Evolutionary conservation across 2,888 invertebrate genomes (phyloP).

Genomic region (Paralinhomoeus sp.): DNA sequence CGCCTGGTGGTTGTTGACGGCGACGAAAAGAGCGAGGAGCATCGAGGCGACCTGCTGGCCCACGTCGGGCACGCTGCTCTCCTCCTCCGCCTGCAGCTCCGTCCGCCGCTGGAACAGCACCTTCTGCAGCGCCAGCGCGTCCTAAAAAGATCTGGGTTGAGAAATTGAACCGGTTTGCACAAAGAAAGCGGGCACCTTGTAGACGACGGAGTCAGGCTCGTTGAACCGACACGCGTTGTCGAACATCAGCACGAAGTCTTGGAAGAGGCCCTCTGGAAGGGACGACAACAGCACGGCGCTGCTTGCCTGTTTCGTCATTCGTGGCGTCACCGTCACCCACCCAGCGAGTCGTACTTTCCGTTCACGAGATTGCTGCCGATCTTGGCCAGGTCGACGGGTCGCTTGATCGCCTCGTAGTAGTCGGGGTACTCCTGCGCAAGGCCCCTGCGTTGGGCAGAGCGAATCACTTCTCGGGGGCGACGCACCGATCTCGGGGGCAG

Average conservation of each 20-base stretch:
- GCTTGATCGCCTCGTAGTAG: constrained; percentile 86
- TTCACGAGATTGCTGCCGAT: constrained; percentile 54
- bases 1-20: constrained; percentile 69
- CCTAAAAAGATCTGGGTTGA: constrained; percentile 30
- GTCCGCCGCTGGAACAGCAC: constrained; percentile 70
- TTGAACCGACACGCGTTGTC: constrained; percentile 89
- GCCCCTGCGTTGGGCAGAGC: too few species aligned
- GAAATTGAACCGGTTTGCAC: background rate
- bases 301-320: too few species aligned
- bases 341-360: background rate
- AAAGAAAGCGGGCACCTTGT: constrained; percentile 25
- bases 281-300: too few species aligned
- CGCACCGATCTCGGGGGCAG: constrained; percentile 60
- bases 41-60: constrained; percentile 68
- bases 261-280: constrained; percentile 7
- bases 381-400: constrained; percentile 83
- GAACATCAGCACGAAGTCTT: constrained; percentile 51
- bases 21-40: constrained; percentile 65
- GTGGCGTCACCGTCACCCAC: too few species aligned
- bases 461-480: too few species aligned
- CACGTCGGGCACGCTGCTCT: constrained; percentile 37
- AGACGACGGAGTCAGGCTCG: constrained; percentile 83
- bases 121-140: constrained; percentile 70
- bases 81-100: constrained; percentile 49
- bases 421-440: constrained; percentile 87